Conservation (phyloP, 2,888 invertebrate species). For the Eupsilia transversa region DNA sequence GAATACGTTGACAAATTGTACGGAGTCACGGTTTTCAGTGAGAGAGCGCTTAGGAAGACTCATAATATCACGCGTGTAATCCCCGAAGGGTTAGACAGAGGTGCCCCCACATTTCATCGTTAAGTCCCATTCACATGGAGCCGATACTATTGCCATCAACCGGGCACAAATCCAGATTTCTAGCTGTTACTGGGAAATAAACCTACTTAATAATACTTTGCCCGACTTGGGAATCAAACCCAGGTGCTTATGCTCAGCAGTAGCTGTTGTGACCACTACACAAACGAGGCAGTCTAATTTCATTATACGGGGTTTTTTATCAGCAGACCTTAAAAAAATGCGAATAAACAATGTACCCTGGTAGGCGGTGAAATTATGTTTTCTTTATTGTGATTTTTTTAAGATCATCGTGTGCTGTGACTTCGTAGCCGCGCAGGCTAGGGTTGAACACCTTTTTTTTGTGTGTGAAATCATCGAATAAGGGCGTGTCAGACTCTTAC, state of each 20-base stretch:
- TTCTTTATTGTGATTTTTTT: not conserved
- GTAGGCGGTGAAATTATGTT: not conserved
- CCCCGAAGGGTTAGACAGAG: not conserved
- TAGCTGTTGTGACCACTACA: too few species aligned
- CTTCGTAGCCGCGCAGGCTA: not conserved
- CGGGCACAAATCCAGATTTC: not conserved
- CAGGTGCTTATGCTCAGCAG: too few species aligned
- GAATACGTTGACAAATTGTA: not conserved
- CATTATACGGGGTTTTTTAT: not conserved
- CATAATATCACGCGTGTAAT: not conserved
- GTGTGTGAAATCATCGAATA: too few species aligned
- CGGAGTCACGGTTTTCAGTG: not conserved
- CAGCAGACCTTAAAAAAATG: not conserved
- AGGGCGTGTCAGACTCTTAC: too few species aligned
- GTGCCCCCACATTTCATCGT: not conserved
- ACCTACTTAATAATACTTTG: not conserved
- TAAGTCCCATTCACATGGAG: not conserved
- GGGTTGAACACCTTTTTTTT: conserved; percentile 5
- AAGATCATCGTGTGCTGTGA: not conserved
- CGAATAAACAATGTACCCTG: not conserved
- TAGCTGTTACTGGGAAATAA: not conserved
- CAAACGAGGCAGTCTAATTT: not conserved
- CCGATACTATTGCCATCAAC: not conserved
- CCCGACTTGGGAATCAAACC: not conserved
- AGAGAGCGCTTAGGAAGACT: not conserved